Evolutionary conservation across 2,113 vertebrate genomes (phyloP).

Genomic region (Sinocyclocheilus anshuiensis): DNA sequence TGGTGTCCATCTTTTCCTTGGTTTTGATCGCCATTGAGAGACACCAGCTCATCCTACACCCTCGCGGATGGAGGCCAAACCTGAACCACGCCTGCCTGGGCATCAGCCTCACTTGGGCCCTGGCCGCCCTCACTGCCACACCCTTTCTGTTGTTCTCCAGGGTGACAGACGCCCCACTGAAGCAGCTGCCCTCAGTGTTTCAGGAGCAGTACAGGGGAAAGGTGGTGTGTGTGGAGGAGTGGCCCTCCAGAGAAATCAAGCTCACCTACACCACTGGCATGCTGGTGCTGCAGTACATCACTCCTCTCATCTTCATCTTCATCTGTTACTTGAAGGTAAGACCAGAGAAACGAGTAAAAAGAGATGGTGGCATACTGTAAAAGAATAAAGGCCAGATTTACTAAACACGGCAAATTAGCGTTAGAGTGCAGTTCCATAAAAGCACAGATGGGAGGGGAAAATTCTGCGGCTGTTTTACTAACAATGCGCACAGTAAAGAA

Average conservation of each 20-base stretch:
- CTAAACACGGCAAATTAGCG: no score
- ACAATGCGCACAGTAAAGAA: no score
- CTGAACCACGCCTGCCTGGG: constrained; percentile 84
- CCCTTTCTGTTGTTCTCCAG: constrained; percentile 82
- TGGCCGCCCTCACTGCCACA: constrained; percentile 80
- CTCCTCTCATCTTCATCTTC: constrained; percentile 86
- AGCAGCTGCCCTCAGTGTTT: constrained; percentile 71
- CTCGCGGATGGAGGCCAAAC: constrained; percentile 84
- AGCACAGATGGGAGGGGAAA: no score
- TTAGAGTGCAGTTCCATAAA: no score
- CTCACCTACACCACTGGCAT: constrained; percentile 83
- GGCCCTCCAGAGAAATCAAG: constrained; percentile 79
- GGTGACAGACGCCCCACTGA: constrained; percentile 82
- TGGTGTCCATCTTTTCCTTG: constrained; percentile 85
- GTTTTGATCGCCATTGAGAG: constrained; percentile 87
- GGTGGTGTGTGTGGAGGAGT: constrained; percentile 84
- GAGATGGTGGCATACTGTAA: not conserved
- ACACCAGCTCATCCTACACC: constrained; percentile 87
- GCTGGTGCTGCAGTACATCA: constrained; percentile 84
- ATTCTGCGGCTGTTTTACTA: no score
- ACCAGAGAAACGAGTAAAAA: not conserved
- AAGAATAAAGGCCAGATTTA: no score
- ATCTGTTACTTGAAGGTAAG: constrained; percentile 89
- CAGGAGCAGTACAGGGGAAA: constrained; percentile 81
- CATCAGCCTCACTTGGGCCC: constrained; percentile 81